Base-by-base conservation (phyloP, 35 echinoderm and acorn worm genomes). In the Chiridota heheva region DNA sequence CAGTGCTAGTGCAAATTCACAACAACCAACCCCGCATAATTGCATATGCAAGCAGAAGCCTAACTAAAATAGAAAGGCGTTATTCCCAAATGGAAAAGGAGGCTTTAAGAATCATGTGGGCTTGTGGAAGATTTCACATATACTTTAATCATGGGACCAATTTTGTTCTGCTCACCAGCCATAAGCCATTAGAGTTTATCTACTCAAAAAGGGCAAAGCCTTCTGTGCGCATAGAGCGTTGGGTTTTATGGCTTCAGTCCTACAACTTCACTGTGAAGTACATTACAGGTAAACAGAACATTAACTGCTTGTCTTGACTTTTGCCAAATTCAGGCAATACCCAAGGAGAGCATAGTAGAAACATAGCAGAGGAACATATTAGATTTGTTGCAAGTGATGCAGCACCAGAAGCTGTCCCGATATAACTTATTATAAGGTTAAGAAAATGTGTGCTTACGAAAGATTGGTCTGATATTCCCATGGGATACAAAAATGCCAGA, bases 61-160 rank as follows among this genome's bases (percentile, higher is more conserved):
- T 89, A 36, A 81, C 76, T 18, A 69, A 89, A 33, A 13, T 44
- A 17, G 86, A 89, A 36, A 69, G 78, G 36, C 63, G 67, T 39
- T 82, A 89, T 39, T 89, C 68, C 10, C 78, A 83, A 43, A 89
- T 79, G 3, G 86, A 89, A 37, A 72, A 74, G 22, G 63, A 89
- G 38, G 77, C 86, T 4, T 10, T 89, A 37, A 64, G 75, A 34
- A 24, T 88, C 34, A 65, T 88, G 41, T 88, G 53, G 86, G 76
- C 64, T 10, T 88, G 70, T 48, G 74, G 81, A 39, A 6, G 37
- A 70, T 88, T 88, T 58, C 85, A 88, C 36, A 51, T 71, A 1
- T 88, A 80, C 33, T 12, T 88, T 13, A 75, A 86, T 39, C 81
- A 88, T 59, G 74, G 46, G 1, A 60, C 42, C 4, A 76, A 88